phyloP scores from a whole-genome alignment of 2,888 invertebrate species.

The Tipula confusa region DNA sequence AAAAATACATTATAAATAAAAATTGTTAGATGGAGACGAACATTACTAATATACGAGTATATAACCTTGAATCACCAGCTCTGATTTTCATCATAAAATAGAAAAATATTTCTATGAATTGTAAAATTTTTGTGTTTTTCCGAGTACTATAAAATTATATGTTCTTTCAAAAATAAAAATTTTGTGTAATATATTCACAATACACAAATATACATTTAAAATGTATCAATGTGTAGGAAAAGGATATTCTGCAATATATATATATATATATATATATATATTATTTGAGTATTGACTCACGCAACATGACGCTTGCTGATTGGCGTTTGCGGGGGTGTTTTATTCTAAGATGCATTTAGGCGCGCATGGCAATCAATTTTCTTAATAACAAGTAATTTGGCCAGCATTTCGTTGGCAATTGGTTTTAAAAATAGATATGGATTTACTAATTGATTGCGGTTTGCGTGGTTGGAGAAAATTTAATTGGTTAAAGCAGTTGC shows the following conservation, averaged over 20 bases:
- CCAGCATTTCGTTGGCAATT: neutral
- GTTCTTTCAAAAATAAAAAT: neutral
- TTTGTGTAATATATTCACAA: neutral
- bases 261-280: too few species aligned
- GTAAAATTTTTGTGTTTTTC: neutral
- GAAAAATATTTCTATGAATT: neutral
- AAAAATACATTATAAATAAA: too few species aligned
- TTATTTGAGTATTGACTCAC: neutral
- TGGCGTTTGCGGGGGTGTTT: neutral
- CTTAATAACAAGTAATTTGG: neutral
- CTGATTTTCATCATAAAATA: neutral
- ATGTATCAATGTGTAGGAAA: neutral
- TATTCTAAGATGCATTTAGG: neutral
- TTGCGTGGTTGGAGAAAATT: neutral
- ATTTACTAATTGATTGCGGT: neutral
- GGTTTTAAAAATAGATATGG: neutral
- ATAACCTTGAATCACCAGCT: too few species aligned
- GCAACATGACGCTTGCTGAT: neutral
- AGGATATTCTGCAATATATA: neutral
- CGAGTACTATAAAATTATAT: neutral
- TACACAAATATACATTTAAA: neutral
- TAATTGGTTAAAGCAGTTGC: neutral
- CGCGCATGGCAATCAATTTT: neutral
- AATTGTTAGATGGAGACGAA: too few species aligned
- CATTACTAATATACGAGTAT: too few species aligned